Evolutionary conservation across 2,888 invertebrate species (phyloP), one percentile per base, ranked within the genome.

Genomic region (Dinocampus coccinellae): DNA sequence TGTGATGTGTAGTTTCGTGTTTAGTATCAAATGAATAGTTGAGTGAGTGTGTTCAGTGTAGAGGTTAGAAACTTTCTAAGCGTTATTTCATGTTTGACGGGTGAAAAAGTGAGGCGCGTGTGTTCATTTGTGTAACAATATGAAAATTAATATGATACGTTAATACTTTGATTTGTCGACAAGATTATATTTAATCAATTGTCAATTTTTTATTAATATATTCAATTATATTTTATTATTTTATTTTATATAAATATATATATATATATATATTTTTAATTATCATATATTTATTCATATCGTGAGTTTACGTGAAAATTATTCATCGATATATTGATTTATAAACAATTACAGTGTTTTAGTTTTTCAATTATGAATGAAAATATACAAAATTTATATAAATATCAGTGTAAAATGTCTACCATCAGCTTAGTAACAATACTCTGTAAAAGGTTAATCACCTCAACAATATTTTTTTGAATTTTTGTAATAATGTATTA

Each of bases 51-150:
- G 39, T 39, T 4, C 7, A 4, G 29, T 26, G 34, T 61, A 34
- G 68, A 76, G 73, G 73, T 75, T 74, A 61, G 70, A 64, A 52
- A 76, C 71, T 77, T 76, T 78, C 75, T 77, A 78, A 73, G 76
- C 75, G 71, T 63, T n/a, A 70, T 73, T 70, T 53, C 70, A 72
- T 29, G 29, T 57, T 29, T n/a, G 57, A 60, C 65, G 70, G 60
- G 47, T 61, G 58, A 70, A 34, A 16, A 26, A 58, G 69, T 69
- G 53, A 66, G 60, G 60, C 36, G 70, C 58, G 70, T 24, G 65
- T 70, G 65, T 64, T 61, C 39, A 34, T 42, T 34, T n/a, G 22
- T 39, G 36, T 29, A 42, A 34, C 22, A 58, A n/a, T n/a, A n/a
- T n/a, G n/a, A n/a, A n/a, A n/a, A n/a, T n/a, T n/a, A n/a, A n/a